phyloP scores from a whole-genome alignment of 2,797 vertebrate species.

The Lagocephalus sceleratus region DNA sequence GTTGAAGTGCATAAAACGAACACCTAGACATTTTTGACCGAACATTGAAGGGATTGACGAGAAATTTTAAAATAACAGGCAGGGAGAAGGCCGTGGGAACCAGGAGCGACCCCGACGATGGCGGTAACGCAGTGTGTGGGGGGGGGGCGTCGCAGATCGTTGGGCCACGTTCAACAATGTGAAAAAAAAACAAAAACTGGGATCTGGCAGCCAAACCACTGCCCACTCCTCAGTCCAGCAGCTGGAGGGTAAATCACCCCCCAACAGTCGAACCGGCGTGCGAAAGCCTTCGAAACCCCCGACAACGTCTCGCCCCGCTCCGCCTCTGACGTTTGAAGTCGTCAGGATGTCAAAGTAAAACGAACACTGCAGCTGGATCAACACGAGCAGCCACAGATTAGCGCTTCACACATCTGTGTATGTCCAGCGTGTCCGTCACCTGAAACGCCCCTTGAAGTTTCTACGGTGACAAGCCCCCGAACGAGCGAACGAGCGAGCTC shows the following conservation, averaged over 20 bases:
- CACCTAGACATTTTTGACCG: conserved; percentile 16
- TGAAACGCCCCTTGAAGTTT: conserved; percentile 60
- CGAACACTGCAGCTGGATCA: no score
- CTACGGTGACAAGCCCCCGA: conserved; percentile 51
- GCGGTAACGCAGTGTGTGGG: conserved; percentile 44
- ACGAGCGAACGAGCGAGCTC: conserved; percentile 62
- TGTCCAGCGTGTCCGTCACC: conserved; percentile 33
- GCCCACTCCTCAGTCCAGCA: conserved; percentile 41
- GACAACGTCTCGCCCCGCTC: no score
- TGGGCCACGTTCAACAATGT: conserved; percentile 71
- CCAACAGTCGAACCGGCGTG: no score
- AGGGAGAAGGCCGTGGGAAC: conserved; percentile 19
- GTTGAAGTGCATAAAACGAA: conserved; percentile 19
- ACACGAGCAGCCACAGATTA: neutral
- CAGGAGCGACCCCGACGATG: conserved; percentile 36
- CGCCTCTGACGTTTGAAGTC: no score
- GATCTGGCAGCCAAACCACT: conserved; percentile 68
- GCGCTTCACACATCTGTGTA: conserved; percentile 7
- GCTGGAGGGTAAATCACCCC: no score
- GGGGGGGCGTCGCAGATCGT: conserved; percentile 57
- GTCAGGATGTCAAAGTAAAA: no score
- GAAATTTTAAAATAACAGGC: conserved; percentile 15
- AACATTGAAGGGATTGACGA: conserved; percentile 15
- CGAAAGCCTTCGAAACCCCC: no score
- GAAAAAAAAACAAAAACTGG: conserved; percentile 63